Evolutionary conservation across 37 sponge, comb jelly and placozoan genomes (phyloP).

Genomic region (Mnemiopsis leidyi): DNA sequence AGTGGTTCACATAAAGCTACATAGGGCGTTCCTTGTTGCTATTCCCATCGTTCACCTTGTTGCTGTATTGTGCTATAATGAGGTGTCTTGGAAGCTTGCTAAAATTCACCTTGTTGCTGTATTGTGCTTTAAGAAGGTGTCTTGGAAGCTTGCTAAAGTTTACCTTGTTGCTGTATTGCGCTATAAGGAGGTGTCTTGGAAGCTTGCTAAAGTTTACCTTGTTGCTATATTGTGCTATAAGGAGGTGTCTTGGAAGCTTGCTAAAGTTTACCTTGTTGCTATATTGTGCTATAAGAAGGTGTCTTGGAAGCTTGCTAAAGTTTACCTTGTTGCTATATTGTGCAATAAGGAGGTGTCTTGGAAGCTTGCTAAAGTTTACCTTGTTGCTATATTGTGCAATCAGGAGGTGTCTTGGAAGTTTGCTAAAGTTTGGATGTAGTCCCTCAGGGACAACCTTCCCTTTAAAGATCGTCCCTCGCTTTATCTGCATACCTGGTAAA

Average conservation of each 20-base stretch:
- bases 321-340: background rate
- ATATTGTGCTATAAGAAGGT: background rate
- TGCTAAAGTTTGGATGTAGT: constrained; percentile 24
- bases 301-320: background rate
- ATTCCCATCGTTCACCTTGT: constrained; percentile 34
- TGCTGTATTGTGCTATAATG: background rate
- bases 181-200: too few species aligned
- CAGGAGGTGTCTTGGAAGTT: background rate
- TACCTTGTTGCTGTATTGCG: too few species aligned
- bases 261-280: background rate
- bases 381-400: background rate
- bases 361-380: background rate
- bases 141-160: constrained; percentile 23
- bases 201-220: too few species aligned
- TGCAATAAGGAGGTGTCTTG: background rate
- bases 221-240: background rate
- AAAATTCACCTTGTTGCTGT: constrained; percentile 22
- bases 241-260: constrained; percentile 12
- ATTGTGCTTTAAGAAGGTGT: background rate
- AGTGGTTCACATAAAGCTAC: too few species aligned
- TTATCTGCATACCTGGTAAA: background rate
- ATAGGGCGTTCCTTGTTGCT: too few species aligned
- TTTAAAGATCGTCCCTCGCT: background rate
- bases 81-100: constrained; percentile 13
- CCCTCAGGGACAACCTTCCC: constrained; percentile 9